Conservation (phyloP, 23 tunicate genomes). For the Trididemnum miniatum region DNA sequence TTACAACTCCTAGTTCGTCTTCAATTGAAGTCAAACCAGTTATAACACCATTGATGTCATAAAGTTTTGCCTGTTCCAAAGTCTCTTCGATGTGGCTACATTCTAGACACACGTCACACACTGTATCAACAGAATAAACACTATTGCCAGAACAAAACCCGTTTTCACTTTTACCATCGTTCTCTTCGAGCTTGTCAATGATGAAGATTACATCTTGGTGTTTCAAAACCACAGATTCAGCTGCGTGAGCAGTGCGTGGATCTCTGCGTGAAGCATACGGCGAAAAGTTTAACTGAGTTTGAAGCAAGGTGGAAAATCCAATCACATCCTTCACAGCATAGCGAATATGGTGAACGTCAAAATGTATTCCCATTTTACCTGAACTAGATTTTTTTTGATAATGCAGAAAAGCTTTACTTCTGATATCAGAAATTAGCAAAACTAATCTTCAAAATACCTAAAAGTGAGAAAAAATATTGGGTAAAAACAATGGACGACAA, state of each 20-base stretch:
- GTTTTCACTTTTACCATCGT: background rate
- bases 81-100: constrained; percentile 43
- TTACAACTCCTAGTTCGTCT: constrained; percentile 57
- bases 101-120: constrained; percentile 59
- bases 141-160: constrained; percentile 37
- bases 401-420: too few species aligned
- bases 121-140: constrained; percentile 68
- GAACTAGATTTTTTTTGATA: too few species aligned
- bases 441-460: too few species aligned
- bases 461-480: too few species aligned
- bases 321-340: constrained; percentile 54
- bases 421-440: too few species aligned
- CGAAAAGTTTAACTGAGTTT: constrained; percentile 15
- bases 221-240: constrained; percentile 23
- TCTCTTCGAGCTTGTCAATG: constrained; percentile 28
- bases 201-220: constrained; percentile 46
- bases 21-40: background rate
- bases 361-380: background rate
- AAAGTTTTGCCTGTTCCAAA: background rate
- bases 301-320: constrained; percentile 13
- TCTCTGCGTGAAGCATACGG: constrained; percentile 11
- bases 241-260: background rate
- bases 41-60: background rate
- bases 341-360: constrained; percentile 54
- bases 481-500: too few species aligned